These are phyloP conservation scores for Phenganax stokvisi DNA, from an alignment of 92 coral and sea anemone species.

Conservation along the genomic window DNA sequence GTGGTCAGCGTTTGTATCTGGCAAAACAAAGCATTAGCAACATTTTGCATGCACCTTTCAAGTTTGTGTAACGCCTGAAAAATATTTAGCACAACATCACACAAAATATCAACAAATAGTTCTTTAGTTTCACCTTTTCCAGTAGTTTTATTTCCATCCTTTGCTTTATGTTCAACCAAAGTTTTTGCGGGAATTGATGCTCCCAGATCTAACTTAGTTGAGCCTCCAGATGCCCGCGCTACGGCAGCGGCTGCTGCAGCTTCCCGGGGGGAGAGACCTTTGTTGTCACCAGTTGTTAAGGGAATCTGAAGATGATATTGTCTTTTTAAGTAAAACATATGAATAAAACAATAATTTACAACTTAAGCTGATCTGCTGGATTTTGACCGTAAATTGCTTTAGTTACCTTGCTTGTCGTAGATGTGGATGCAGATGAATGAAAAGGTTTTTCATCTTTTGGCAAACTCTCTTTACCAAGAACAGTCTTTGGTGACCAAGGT, in stretches of 20 bases:
- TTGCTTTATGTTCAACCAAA: constrained; percentile 55
- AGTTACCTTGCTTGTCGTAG: background rate
- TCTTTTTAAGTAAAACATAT: background rate
- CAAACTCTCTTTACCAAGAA: background rate
- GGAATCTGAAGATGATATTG: background rate
- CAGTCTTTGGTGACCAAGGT: background rate
- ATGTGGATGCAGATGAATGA: background rate
- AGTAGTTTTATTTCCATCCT: background rate
- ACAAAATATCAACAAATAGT: background rate
- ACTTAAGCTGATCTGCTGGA: too few species aligned
- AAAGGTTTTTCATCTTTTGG: background rate
- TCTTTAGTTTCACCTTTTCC: constrained; percentile 7
- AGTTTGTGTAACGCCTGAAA: background rate
- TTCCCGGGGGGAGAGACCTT: constrained; percentile 21
- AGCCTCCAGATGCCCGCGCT: constrained; percentile 49
- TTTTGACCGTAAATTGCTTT: background rate
- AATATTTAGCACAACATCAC: background rate
- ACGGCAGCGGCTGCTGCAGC: constrained; percentile 74
- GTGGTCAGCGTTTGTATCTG: constrained; percentile 28
- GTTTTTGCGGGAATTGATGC: constrained; percentile 72
- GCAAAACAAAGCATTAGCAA: background rate
- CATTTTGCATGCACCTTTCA: background rate
- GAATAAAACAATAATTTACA: too few species aligned
- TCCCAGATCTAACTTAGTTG: constrained; percentile 56
- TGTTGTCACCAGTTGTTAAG: constrained; percentile 8